These are phyloP conservation scores for Argyrosomus regius DNA, from an alignment of 2,797 vertebrate genomes.

Conservation along the genomic window DNA sequence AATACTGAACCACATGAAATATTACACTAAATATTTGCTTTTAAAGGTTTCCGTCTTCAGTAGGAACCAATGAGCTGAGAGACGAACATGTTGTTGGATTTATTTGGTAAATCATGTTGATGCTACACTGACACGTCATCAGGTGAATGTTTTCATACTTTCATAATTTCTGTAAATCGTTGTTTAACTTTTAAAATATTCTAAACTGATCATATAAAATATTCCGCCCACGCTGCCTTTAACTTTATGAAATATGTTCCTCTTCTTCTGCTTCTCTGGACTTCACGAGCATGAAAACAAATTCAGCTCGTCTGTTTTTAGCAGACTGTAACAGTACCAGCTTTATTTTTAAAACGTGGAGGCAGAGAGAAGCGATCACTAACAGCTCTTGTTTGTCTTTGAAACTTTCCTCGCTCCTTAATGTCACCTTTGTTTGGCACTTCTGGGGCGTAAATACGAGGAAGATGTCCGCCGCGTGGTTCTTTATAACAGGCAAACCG, in stretches of 20 bases:
- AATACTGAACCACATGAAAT: no score
- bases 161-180: no score
- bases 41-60: no score
- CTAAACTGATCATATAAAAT: background rate
- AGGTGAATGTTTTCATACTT: no score
- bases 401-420: slow-evolving; percentile 10
- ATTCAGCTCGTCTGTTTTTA: background rate
- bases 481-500: background rate
- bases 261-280: background rate
- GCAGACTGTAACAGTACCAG: background rate
- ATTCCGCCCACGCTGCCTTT: background rate
- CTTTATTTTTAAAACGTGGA: background rate
- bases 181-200: background rate
- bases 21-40: no score
- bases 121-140: no score
- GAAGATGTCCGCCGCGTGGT: slow-evolving; percentile 3
- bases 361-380: no score
- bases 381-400: background rate
- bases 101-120: no score
- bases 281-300: background rate
- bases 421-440: slow-evolving; percentile 6
- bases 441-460: slow-evolving; percentile 9
- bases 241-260: background rate
- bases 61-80: no score
- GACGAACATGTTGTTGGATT: no score